phyloP scores from a whole-genome alignment of 1,140 invertebrate genomes.

The Drosophila nigrodunni region DNA sequence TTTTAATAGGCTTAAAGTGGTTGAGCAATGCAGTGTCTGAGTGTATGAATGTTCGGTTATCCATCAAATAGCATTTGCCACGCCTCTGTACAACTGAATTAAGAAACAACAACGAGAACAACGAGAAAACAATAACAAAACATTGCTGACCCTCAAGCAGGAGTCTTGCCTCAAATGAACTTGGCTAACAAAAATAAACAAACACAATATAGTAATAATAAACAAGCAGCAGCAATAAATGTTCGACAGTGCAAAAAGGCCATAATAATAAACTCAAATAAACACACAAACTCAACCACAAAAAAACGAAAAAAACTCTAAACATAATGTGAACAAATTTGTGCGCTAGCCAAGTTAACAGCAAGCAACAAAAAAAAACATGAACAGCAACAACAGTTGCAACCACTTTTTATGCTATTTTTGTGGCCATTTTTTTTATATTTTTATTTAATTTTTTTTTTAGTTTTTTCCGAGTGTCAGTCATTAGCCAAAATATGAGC shows the following conservation, averaged over 20 bases:
- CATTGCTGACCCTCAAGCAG: constrained; percentile 59
- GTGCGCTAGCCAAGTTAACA: constrained; percentile 50
- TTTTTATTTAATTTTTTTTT: constrained; percentile 42
- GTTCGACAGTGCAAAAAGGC: constrained; percentile 73
- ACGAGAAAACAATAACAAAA: constrained; percentile 15
- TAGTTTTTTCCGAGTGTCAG: constrained; percentile 59
- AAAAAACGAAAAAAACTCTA: constrained; percentile 15
- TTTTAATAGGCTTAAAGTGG: constrained; percentile 69
- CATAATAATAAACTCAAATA: constrained; percentile 80
- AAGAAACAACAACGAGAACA: constrained; percentile 24
- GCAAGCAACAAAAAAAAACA: constrained; percentile 31
- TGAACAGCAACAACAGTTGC: constrained; percentile 17
- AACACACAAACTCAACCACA: constrained; percentile 31
- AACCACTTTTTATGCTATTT: constrained; percentile 48
- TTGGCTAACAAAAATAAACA: constrained; percentile 71
- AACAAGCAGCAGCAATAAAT: constrained; percentile 66
- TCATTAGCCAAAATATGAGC: constrained; percentile 81
- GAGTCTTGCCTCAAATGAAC: constrained; percentile 55
- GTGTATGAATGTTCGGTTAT: constrained; percentile 25
- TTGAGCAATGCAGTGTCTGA: constrained; percentile 59
- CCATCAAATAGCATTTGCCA: constrained; percentile 56
- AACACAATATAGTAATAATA: constrained; percentile 53
- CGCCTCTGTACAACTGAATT: constrained; percentile 57
- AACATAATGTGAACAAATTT: constrained; percentile 78
- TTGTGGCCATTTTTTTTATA: constrained; percentile 47